A percentile compares a stretch with the other conserved stretches of the same genome.
Evolutionary conservation across 2,113 vertebrate species (phyloP).

Genomic region (Oplegnathus fasciatus): DNA sequence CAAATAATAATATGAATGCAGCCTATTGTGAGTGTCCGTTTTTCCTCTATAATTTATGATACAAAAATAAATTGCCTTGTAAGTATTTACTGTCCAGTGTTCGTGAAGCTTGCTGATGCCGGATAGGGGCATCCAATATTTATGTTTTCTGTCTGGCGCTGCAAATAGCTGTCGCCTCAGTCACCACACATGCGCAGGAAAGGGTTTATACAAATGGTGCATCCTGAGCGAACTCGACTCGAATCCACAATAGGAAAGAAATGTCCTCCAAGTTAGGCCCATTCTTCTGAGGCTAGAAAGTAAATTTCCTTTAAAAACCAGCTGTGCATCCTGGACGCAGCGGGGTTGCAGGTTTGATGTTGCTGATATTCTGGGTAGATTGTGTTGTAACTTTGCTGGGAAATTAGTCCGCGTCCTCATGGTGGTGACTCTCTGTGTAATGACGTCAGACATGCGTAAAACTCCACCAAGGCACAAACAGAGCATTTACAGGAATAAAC

Average conservation of each 20-base stretch:
- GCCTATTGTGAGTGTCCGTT: neutral
- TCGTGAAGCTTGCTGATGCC: conserved; percentile 51
- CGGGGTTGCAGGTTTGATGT: conserved; percentile 41
- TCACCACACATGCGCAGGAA: conserved; percentile 61
- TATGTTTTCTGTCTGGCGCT: conserved; percentile 78
- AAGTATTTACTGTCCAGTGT: conserved; percentile 44
- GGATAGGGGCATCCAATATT: conserved; percentile 76
- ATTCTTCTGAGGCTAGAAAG: conserved; percentile 63
- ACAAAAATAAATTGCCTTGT: neutral
- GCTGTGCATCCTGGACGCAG: conserved; percentile 68
- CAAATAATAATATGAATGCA: neutral
- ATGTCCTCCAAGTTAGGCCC: conserved; percentile 25
- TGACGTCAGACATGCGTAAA: neutral
- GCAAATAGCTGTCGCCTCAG: conserved; percentile 76
- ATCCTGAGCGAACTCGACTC: conserved; percentile 85
- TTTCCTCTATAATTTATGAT: neutral
- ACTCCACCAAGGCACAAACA: neutral
- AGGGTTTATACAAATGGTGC: conserved; percentile 73
- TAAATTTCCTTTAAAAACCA: conserved; percentile 56
- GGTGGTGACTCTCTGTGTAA: neutral
- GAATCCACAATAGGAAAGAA: conserved; percentile 65
- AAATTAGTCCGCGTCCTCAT: neutral
- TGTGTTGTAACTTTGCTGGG: conserved; percentile 13
- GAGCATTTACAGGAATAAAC: neutral
- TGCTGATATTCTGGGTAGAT: neutral